Evolutionary conservation across 1,140 invertebrate genomes (phyloP), one percentile per base, ranked within the genome.

Genomic region (Zaprionus vittiger): DNA sequence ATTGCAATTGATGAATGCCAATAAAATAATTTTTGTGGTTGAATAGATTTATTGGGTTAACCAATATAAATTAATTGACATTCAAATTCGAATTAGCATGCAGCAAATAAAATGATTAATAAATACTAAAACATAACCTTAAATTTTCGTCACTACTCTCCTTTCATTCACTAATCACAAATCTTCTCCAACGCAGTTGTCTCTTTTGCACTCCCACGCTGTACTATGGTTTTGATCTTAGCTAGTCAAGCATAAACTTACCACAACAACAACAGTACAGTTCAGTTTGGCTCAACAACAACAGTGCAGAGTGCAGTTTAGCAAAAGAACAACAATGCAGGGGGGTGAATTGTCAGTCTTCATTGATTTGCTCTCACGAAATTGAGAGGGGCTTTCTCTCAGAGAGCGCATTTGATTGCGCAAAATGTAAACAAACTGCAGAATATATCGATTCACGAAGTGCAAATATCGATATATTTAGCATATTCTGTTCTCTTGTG

Each of bases 1-100:
- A 20, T 57, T 37, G 56, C 49, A 59, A 11, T 73, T 37, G 31
- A 66, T 49, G 55, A 77, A 77, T 67, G 69, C 24, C 24, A 44
- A 62, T 41, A 26, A 67, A 67, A 67, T 56, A 44, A 28, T 7
- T 44, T 28, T 44, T 52, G 20, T 5, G 20, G 3, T 20, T 1
- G 20, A 14, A 24, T 14, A 52, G 20, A 52, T 22, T 24, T 24
- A 52, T 52, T 24, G 14, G 47, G 47, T 52, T 52, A 12, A 20
- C 20, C 17, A 22, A 49, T 49, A 20, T 22, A 11, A 14, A 52
- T 52, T 52, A 22, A 52, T 52, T 52, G 47, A 24, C 47, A 52
- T 52, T 52, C 47, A 52, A 52, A 24, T 24, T 52, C 4, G 5
- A 52, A 52, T 52, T 5, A 24, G 11, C 20, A 4, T 52, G 11